Evolutionary conservation across 2,797 vertebrate species (phyloP).

Genomic region (Hafferia zeledoni): DNA sequence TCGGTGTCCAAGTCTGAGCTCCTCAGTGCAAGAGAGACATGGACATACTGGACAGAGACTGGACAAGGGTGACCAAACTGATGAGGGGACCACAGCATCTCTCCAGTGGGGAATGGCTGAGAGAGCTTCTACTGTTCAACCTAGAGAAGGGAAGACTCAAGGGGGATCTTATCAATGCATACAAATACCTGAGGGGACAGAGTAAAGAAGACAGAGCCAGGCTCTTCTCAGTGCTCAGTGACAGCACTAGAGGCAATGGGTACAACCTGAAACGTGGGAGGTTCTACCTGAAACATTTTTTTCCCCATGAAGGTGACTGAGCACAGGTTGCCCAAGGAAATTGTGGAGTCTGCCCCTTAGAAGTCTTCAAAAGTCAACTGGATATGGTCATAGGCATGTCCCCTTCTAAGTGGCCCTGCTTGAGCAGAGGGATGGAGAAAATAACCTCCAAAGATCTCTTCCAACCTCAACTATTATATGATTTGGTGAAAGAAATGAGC

Average conservation of each 20-base stretch:
- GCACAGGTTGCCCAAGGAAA: background rate
- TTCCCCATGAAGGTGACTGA: background rate
- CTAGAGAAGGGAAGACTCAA: background rate
- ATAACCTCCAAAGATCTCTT: background rate
- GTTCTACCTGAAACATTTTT: background rate
- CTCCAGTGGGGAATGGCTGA: background rate
- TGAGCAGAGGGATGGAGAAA: background rate
- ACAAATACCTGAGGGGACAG: background rate
- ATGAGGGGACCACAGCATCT: background rate
- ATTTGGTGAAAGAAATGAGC: background rate
- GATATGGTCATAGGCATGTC: background rate
- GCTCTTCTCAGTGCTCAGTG: background rate
- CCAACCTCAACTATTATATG: background rate
- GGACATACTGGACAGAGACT: background rate
- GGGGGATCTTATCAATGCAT: background rate
- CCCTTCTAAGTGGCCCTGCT: background rate
- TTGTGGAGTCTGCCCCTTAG: background rate
- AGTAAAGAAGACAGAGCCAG: background rate
- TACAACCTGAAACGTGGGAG: background rate
- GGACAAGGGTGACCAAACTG: background rate
- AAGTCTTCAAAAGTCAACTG: background rate
- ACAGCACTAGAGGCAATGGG: background rate
- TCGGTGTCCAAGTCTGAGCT: background rate
- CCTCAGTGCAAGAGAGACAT: background rate
- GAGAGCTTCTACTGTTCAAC: background rate